Conservation (phyloP, 2,113 vertebrate genomes). For the Ceyx cyanopectus region DNA sequence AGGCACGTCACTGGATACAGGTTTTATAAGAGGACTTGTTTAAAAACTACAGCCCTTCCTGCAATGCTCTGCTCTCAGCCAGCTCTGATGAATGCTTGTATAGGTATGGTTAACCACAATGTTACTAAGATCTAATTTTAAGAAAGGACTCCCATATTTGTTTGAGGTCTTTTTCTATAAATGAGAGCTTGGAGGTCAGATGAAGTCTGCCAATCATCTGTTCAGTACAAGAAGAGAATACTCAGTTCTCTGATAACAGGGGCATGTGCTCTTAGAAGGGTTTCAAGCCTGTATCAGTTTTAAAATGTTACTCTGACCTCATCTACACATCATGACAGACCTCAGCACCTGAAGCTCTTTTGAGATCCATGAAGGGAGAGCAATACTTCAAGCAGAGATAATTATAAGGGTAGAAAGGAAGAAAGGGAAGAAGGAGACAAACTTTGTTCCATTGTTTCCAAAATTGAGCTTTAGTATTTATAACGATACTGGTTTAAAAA, state of each 20-base stretch:
- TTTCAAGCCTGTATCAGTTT: not conserved
- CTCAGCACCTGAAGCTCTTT: not conserved
- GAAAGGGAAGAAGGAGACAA: conserved; percentile 32
- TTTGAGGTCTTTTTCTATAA: not conserved
- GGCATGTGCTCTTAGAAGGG: not conserved
- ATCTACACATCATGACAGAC: not conserved
- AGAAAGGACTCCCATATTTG: not conserved
- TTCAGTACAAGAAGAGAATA: not conserved
- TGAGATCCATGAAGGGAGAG: not conserved
- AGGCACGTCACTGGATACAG: not conserved
- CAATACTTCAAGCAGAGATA: conserved; percentile 12
- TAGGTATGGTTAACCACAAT: not conserved
- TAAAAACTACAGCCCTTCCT: not conserved
- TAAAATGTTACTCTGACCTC: not conserved
- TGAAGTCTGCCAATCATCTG: not conserved
- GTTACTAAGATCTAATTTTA: not conserved
- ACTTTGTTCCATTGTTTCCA: conserved; percentile 33
- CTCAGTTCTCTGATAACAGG: not conserved
- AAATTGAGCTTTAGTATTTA: conserved; percentile 41
- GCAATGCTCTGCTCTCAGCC: not conserved
- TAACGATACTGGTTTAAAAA: conserved; percentile 27
- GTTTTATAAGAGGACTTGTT: not conserved
- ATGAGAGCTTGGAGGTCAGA: not conserved
- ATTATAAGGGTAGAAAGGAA: conserved; percentile 23
- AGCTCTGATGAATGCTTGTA: not conserved